These are phyloP conservation scores for Chloropsis cyanopogon DNA, from an alignment of 2,113 vertebrate genomes.

Conservation along the genomic window DNA sequence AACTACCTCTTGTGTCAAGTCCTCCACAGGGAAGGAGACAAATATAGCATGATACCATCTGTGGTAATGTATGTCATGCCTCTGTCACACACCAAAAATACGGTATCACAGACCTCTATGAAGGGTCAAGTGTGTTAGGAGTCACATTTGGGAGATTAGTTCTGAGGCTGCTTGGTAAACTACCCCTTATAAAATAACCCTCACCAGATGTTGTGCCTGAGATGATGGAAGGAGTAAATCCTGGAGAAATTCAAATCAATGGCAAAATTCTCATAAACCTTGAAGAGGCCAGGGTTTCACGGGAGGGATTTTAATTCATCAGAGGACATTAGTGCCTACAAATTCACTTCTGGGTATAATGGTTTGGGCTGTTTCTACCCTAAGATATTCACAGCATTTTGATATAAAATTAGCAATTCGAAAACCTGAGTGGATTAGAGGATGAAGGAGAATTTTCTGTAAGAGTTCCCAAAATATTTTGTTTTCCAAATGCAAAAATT, in stretches of 20 bases:
- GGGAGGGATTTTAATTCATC: neutral
- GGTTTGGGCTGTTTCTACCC: neutral
- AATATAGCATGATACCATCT: neutral
- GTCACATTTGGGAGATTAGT: neutral
- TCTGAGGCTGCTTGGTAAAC: neutral
- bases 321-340: neutral
- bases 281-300: neutral
- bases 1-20: neutral
- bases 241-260: neutral
- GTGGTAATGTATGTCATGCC: neutral
- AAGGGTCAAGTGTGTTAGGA: neutral
- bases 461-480: neutral
- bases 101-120: neutral
- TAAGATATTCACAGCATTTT: neutral
- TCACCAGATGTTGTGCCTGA: neutral
- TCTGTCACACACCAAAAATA: neutral
- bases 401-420: neutral
- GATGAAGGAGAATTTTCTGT: neutral
- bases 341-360: neutral
- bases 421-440: neutral
- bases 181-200: neutral
- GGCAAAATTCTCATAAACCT: neutral
- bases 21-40: neutral
- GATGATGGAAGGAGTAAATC: neutral
- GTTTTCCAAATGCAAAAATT: neutral